phyloP scores from a whole-genome alignment of 2,888 invertebrate genomes.

The Notodonta ziczac region DNA sequence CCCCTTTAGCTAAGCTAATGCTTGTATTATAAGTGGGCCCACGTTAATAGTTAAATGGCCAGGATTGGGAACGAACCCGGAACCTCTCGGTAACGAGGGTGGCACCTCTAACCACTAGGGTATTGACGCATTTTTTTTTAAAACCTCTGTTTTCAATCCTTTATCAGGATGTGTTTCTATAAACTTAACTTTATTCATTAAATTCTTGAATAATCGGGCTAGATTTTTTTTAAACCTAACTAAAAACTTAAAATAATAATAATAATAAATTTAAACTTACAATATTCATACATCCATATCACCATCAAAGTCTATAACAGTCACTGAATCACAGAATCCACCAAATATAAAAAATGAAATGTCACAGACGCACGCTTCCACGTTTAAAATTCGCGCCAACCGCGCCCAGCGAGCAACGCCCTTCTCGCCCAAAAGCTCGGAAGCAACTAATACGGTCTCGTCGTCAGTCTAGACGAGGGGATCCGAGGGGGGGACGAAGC shows the following conservation, averaged over 20 bases:
- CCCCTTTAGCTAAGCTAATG: too few species aligned
- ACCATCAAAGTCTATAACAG: conserved; percentile 25
- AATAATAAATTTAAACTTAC: conserved; percentile 25
- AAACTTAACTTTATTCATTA: too few species aligned
- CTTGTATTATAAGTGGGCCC: too few species aligned
- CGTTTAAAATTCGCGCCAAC: conserved; percentile 72
- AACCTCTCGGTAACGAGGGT: too few species aligned
- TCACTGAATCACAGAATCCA: conserved; percentile 34
- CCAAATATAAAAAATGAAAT: conserved; percentile 17
- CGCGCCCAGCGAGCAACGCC: conserved; percentile 41
- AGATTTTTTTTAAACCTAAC: not conserved
- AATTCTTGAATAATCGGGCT: not conserved
- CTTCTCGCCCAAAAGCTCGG: conserved; percentile 50
- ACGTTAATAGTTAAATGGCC: too few species aligned
- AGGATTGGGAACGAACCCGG: too few species aligned
- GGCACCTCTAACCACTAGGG: too few species aligned
- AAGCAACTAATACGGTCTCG: conserved; percentile 64
- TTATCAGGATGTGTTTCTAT: too few species aligned
- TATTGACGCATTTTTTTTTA: too few species aligned
- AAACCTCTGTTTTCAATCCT: too few species aligned
- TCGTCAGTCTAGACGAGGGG: conserved; percentile 73
- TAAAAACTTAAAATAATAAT: not conserved
- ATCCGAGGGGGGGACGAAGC: conserved; percentile 37
- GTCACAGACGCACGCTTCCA: conserved; percentile 43
- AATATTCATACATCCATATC: conserved; percentile 30